Evolutionary conservation across 2,113 vertebrate genomes (phyloP), one percentile per base, ranked within the genome.

Genomic region (Pygoscelis adeliae): DNA sequence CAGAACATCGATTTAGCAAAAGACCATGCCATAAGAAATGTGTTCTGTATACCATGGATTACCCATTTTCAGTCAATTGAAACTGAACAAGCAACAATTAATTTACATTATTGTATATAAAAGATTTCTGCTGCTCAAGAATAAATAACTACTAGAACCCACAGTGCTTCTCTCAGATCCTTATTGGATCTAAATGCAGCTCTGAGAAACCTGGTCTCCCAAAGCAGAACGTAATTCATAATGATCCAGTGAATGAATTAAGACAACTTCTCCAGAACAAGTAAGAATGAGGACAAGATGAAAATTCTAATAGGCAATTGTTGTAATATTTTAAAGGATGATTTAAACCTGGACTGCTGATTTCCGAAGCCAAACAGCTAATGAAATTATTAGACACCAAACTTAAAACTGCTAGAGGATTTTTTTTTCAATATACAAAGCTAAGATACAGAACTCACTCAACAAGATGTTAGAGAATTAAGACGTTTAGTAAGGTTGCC

Each of bases 391-490:
- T 36, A 84, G 63, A 87, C 10, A 58, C 11, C 56, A 85, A 85
- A 56, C 30, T 70, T 65, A 71, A 66, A 90, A 77, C 36, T 66
- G 20, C 40, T 67, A 69, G 16, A 89, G 40, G 21, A 59, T 22
- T 61, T 77, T 83, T 46, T 34, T 40, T 77, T 52, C 34, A 36
- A 53, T 77, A 73, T 9, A 71, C 44, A 52, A 90, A 95, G 55
- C 50, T 84, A 89, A 65, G 46, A 84, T 52, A 89, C 34, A 87
- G 62, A 87, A 87, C 42, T 73, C 56, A 40, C 55, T 80, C 56
- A 86, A 78, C 15, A 88, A 83, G 80, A 93, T 63, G 56, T 97
- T 96, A 95, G 46, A 53, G 44, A 92, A 92, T 84, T 89, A 91
- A 84, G 70, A 72, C 56, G 36, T 93, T 97, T 94, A 95, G 80